phyloP scores from a whole-genome alignment of 2,113 vertebrate genomes.

The Corvus cornix region DNA sequence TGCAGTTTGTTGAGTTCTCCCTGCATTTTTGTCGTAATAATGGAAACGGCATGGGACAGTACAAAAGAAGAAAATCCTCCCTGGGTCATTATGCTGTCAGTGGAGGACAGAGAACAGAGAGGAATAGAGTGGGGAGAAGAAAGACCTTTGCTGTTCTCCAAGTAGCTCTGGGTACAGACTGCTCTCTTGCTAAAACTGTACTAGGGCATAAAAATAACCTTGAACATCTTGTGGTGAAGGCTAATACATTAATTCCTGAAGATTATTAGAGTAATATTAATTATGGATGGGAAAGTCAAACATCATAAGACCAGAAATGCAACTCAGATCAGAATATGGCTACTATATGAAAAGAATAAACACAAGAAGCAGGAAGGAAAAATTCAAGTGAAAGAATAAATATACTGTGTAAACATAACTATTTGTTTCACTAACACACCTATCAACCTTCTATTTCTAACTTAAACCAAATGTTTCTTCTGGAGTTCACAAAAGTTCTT shows the following conservation, averaged over 20 bases:
- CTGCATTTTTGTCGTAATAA: neutral
- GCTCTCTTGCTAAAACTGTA: neutral
- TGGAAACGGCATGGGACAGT: neutral
- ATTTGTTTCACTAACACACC: neutral
- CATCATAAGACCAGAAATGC: neutral
- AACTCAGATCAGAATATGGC: neutral
- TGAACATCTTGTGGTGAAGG: neutral
- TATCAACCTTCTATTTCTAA: neutral
- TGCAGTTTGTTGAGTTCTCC: neutral
- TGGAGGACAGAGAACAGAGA: neutral
- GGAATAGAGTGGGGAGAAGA: neutral
- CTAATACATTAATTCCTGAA: neutral
- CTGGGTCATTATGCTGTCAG: neutral
- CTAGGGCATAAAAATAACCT: neutral
- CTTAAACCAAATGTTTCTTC: neutral
- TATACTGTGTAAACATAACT: neutral
- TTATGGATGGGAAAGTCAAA: conserved; percentile 5
- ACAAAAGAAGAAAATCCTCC: neutral
- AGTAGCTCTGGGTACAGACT: neutral
- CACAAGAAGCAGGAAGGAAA: neutral
- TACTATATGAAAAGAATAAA: neutral
- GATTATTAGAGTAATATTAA: neutral
- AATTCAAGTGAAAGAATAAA: neutral
- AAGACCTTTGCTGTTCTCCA: neutral
- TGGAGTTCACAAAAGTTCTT: neutral